Evolutionary conservation across 2,797 vertebrate species (phyloP).

Genomic region (Setipinna tenuifilis): DNA sequence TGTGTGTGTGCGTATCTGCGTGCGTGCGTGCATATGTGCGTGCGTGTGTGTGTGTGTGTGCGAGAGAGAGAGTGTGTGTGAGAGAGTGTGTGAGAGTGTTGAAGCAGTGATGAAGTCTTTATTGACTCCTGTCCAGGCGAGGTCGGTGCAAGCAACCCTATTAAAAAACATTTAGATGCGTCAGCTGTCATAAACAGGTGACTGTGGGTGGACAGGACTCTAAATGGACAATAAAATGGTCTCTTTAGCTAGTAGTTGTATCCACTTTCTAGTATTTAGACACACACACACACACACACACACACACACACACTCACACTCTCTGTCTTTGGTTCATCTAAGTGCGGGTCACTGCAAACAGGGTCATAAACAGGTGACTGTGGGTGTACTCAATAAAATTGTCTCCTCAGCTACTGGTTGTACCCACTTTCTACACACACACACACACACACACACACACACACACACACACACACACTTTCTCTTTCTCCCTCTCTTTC

Average conservation of each 20-base stretch:
- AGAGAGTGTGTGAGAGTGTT: not conserved
- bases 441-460: constrained; percentile 1
- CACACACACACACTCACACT: not conserved
- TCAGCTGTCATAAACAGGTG: too few relatives aligned
- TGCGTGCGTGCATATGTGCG: not conserved
- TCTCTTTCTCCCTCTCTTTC: too few relatives aligned
- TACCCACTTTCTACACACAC: not conserved
- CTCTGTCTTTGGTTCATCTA: too few relatives aligned
- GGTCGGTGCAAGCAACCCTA: not conserved
- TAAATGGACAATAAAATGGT: not conserved
- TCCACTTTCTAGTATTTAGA: not conserved
- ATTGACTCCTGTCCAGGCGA: not conserved
- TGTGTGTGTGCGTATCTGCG: not conserved
- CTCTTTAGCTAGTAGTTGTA: not conserved
- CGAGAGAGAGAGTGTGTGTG: too few relatives aligned
- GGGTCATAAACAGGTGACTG: too few relatives aligned
- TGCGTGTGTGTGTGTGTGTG: not conserved
- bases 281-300: not conserved
- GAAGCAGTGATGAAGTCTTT: not conserved
- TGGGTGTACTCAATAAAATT: not conserved
- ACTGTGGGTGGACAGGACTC: too few relatives aligned
- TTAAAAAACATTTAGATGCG: not conserved
- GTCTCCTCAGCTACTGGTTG: not conserved
- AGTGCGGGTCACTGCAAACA: too few relatives aligned
- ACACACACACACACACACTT: not conserved